Conservation (phyloP, 2,113 vertebrate genomes). For the Dromiciops gliroides region DNA sequence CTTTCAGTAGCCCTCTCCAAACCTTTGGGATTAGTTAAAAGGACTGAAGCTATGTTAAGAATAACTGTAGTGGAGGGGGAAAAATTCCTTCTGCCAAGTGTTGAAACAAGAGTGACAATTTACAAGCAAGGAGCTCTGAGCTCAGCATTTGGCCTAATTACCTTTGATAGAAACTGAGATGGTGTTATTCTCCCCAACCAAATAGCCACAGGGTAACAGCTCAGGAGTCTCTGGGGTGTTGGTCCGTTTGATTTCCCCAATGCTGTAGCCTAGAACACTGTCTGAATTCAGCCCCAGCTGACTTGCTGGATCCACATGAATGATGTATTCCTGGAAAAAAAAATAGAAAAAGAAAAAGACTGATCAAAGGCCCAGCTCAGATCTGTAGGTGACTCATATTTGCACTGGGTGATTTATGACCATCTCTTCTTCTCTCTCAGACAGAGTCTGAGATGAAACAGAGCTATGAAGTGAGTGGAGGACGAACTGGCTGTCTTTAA, state of each 20-base stretch:
- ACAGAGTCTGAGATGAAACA: background rate
- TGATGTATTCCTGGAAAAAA: slow-evolving; percentile 92
- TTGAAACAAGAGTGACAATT: background rate
- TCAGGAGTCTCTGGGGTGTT: slow-evolving; percentile 88
- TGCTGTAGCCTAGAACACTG: slow-evolving; percentile 95
- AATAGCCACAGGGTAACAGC: slow-evolving; percentile 96
- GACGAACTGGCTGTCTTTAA: background rate
- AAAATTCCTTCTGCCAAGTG: background rate
- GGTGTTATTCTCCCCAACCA: slow-evolving; percentile 96
- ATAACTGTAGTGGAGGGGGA: background rate
- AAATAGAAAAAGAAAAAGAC: accelerated
- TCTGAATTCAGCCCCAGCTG: slow-evolving; percentile 95
- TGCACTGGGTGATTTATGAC: background rate
- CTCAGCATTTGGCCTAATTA: slow-evolving; percentile 63
- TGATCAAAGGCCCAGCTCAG: slow-evolving; percentile 26
- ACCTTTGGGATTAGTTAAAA: slow-evolving; percentile 1
- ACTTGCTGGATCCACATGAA: slow-evolving; percentile 93
- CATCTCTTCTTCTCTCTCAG: background rate
- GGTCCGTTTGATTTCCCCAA: slow-evolving; percentile 92
- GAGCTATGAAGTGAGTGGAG: background rate
- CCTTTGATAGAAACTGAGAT: slow-evolving; percentile 95
- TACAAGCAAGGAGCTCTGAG: background rate
- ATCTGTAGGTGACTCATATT: background rate
- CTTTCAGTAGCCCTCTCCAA: slow-evolving; percentile 20
- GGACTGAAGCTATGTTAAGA: background rate